Conservation (phyloP, 1,140 invertebrate genomes). For the Calephelis nemesis region DNA sequence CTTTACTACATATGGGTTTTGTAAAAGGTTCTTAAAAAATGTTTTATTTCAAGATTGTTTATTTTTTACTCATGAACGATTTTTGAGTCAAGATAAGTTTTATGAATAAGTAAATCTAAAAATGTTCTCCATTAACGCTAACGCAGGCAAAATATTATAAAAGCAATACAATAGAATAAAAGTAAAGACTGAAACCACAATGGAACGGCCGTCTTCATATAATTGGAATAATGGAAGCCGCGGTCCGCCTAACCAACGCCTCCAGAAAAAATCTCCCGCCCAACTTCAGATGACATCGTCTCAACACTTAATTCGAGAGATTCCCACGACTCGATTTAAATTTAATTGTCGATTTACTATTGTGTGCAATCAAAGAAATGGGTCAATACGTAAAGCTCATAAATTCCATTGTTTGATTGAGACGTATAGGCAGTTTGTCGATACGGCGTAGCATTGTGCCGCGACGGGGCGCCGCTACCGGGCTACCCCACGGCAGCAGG, state of each 20-base stretch:
- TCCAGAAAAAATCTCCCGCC: conserved; percentile 51
- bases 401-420: conserved; percentile 66
- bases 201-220: conserved; percentile 36
- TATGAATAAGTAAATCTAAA: neutral
- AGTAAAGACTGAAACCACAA: conserved; percentile 1
- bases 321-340: conserved; percentile 69
- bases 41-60: too few species aligned
- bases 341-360: conserved; percentile 65
- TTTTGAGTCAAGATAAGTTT: too few species aligned
- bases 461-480: conserved; percentile 46
- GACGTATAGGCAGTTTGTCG: conserved; percentile 74
- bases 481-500: conserved; percentile 31
- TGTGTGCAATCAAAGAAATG: conserved; percentile 70
- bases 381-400: conserved; percentile 67
- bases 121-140: neutral
- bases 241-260: conserved; percentile 48
- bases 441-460: conserved; percentile 52
- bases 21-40: too few species aligned
- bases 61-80: too few species aligned
- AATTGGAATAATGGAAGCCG: conserved; percentile 55
- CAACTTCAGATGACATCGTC: conserved; percentile 51
- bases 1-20: too few species aligned
- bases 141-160: neutral
- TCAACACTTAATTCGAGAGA: conserved; percentile 62
- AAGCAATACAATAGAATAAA: conserved; percentile 4